phyloP scores from a whole-genome alignment of 2,888 invertebrate genomes.

The Drosophila aldrichi region DNA sequence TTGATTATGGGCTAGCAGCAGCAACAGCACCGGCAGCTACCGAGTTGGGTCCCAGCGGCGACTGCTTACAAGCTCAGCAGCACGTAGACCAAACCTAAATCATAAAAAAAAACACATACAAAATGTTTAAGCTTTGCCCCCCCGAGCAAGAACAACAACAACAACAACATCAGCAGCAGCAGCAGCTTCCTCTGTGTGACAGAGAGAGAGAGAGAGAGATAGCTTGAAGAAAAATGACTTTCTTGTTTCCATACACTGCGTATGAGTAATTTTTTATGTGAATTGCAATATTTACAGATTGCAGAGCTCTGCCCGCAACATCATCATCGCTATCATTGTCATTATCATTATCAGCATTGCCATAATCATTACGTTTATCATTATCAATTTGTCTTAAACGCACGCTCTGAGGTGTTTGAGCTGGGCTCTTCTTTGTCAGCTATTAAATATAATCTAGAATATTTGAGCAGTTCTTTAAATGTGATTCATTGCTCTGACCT shows the following conservation, averaged over 20 bases:
- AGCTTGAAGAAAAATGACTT: constrained; percentile 16
- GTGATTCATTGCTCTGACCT: constrained; percentile 11
- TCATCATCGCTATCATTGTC: constrained; percentile 27
- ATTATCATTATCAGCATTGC: constrained; percentile 29
- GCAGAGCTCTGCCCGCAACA: constrained; percentile 5
- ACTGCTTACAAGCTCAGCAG: constrained; percentile 40
- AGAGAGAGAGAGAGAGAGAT: neutral
- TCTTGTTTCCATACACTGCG: constrained; percentile 40
- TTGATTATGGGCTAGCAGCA: constrained; percentile 17
- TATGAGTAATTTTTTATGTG: constrained; percentile 63
- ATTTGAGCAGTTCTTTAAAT: constrained; percentile 30
- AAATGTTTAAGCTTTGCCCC: constrained; percentile 41
- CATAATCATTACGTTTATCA: constrained; percentile 19
- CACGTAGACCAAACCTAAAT: constrained; percentile 62
- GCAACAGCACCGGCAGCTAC: neutral
- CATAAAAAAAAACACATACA: constrained; percentile 16
- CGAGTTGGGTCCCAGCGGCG: constrained; percentile 28
- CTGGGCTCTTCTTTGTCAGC: constrained; percentile 13
- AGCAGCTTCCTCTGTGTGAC: neutral
- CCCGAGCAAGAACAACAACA: constrained; percentile 10
- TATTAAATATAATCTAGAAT: constrained; percentile 61
- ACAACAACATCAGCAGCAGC: neutral
- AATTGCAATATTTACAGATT: constrained; percentile 33
- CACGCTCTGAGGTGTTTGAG: constrained; percentile 13
- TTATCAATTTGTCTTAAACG: constrained; percentile 35